Evolutionary conservation across 2,888 invertebrate genomes (phyloP).

Genomic region (Hydriomena furcata): DNA sequence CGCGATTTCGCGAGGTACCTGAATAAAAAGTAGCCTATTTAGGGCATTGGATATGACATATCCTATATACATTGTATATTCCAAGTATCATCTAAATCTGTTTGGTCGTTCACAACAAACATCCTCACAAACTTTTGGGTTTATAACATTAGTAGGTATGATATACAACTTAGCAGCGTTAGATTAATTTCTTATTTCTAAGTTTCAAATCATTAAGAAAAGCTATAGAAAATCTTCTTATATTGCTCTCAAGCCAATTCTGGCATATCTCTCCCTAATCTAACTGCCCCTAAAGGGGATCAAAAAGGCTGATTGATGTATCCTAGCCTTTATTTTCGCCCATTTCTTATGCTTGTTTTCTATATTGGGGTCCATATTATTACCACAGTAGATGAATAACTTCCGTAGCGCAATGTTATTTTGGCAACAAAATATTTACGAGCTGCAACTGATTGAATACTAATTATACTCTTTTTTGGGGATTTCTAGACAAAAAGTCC

Average conservation of each 20-base stretch:
- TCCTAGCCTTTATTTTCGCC: conserved; percentile 3
- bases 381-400: neutral
- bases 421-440: too few relatives aligned
- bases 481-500: too few relatives aligned
- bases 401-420: neutral
- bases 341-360: neutral
- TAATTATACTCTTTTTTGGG: too few relatives aligned
- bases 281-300: neutral
- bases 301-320: conserved; percentile 3
- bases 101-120: too few relatives aligned
- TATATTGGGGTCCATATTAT: neutral
- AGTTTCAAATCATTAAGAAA: neutral
- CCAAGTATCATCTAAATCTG: too few relatives aligned
- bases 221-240: neutral
- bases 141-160: too few relatives aligned
- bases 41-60: too few relatives aligned
- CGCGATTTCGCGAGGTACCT: too few relatives aligned
- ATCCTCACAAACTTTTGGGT: too few relatives aligned
- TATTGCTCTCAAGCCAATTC: neutral
- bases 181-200: neutral
- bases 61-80: too few relatives aligned
- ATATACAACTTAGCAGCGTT: neutral
- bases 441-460: too few relatives aligned
- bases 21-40: too few relatives aligned
- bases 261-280: neutral